Base-by-base conservation (phyloP, 2,888 invertebrate genomes). In the Cosmorhoe ocellata region DNA sequence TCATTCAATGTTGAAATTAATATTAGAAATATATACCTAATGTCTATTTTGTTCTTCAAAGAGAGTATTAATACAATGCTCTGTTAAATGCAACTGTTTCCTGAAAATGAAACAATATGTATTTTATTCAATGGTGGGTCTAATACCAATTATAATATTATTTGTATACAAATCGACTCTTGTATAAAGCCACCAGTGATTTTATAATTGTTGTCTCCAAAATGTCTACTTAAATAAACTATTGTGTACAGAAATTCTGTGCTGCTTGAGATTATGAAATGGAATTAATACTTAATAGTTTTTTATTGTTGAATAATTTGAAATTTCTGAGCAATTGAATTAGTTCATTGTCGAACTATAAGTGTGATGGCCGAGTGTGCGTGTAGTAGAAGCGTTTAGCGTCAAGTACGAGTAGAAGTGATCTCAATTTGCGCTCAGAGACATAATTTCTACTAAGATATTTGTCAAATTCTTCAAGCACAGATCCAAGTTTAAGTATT, bases 201-300 rank as follows among this genome's bases (percentile, higher is more conserved):
- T 45, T 45, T 9, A 43, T 31, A n/a, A 34, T 44, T 42, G 33
- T 22, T 49, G 28, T 46, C 40, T 33, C 7, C 6, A 37, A 42
- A 54, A 41, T 45, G 18, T 54, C 39, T 50, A 50, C 43, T 39
- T 54, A 37, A 32, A 51, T 50, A 44, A 41, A 50, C 45, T 36
- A 31, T 28, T 39, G 39, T 51, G 38, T 48, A 37, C 36, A 48
- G 48, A 42, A 13, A 31, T 39, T 44, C 34, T 38, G 42, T 49
- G 43, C 41, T 24, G 36, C 28, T 53, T 53, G 48, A 48, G 53
- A 53, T 53, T 53, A 48, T 12, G 18, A 36, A 33, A 50, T 13
- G 13, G 34, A 44, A 27, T 9, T 22, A 28, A 36, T 44, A 44
- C 18, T 9, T 22, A 28, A 36, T 44, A 40, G 34, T 30, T 52